Evolutionary conservation across 2,113 vertebrate genomes (phyloP), one percentile per base, ranked within the genome.

Genomic region (Hydrochoerus hydrochaeris): DNA sequence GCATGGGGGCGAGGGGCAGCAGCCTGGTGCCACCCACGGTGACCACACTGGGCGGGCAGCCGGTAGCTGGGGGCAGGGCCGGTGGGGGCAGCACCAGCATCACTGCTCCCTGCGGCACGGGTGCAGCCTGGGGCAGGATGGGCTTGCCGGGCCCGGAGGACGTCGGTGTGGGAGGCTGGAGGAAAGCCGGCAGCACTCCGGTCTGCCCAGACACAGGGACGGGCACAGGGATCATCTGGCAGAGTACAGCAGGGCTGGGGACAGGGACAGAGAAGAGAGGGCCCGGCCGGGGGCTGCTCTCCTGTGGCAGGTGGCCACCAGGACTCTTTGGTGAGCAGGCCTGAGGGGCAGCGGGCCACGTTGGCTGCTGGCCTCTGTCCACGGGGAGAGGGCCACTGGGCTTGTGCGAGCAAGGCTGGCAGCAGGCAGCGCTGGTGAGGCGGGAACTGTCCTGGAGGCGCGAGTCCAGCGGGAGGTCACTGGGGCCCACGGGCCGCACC

Each of bases 61-160:
- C 67, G 0, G 98, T 95, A 0, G 99, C 94, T 69, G 96, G 98
- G 0, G 99, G 99, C 54, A 99, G 99, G 8, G 99, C 90, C 24
- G 99, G 97, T 95, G 99, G 99, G 0, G 99, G 99, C 54, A 99
- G 99, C n/a, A 99, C 99, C 83, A 99, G 97, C 99, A 99, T 99
- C 86, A 99, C 99, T 0, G 99, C 97, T 62, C 99, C 99, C 98
- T 99, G 99, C 83, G 99, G 73, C 41, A 30, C 12, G 2, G 99
- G 98, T 97, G 98, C 97, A 0, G 98, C 84, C 30, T 99, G 99
- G 1, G 99, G 98, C 5, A 99, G 98, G 96, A 99, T 98, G 24
- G 99, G 98, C 41, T 99, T 99, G 38, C 98, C 92, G 0, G 98
- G 96, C 80, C 98, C 58, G 0, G 94, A 83, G 86, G 98, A 98